phyloP scores from a whole-genome alignment of 2,797 vertebrate genomes.

The Ptychobarbus kaznakovi region DNA sequence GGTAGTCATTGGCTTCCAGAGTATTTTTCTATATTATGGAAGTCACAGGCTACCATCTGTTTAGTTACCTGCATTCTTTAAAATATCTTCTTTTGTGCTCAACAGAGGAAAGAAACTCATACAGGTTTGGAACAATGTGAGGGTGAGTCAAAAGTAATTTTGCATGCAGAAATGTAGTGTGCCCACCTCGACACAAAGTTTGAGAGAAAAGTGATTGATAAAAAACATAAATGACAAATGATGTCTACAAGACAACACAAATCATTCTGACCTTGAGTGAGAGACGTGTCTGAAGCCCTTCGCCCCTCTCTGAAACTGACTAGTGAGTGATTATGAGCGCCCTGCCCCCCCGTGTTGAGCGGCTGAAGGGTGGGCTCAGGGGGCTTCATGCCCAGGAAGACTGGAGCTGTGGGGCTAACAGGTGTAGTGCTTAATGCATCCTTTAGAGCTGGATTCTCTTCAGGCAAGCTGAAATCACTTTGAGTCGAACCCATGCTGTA shows the following conservation, averaged over 20 bases:
- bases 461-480: slow-evolving; percentile 87
- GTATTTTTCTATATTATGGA: no score
- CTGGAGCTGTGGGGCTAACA: slow-evolving; percentile 71
- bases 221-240: not conserved
- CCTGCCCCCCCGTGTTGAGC: slow-evolving; percentile 84
- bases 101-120: not conserved
- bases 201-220: slow-evolving; percentile 8
- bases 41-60: no score
- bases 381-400: slow-evolving; percentile 85
- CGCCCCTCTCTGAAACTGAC: slow-evolving; percentile 97
- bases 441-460: slow-evolving; percentile 82
- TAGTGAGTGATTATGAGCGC: slow-evolving; percentile 92
- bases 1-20: not conserved
- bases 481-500: slow-evolving; percentile 92
- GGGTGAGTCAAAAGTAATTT: not conserved
- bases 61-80: no score
- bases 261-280: slow-evolving; percentile 90
- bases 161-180: not conserved
- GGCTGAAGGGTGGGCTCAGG: slow-evolving; percentile 89
- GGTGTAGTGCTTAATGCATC: slow-evolving; percentile 80
- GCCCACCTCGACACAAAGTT: no score
- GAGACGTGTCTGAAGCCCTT: slow-evolving; percentile 95
- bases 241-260: not conserved
- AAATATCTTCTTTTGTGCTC: not conserved
- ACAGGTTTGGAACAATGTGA: not conserved